Base-by-base conservation (phyloP, 2,888 invertebrate species). In the Empis stercorea region DNA sequence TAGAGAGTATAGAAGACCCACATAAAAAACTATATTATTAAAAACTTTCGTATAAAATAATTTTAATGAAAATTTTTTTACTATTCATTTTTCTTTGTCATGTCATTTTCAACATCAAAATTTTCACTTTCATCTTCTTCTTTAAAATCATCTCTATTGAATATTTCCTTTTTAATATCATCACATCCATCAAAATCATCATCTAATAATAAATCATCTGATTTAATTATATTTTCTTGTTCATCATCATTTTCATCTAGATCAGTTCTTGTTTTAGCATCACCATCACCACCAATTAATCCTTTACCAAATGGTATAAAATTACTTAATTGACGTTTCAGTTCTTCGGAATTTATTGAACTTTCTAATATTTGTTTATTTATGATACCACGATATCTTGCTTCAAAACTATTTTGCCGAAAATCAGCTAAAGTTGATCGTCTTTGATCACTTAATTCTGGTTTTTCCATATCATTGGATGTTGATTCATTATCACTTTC, bases 291-390 rank as follows among this genome's bases (percentile, higher is more conserved):
- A 13, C 13, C n/a, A n/a, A 5, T 13, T 4, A 57, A 43, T 42
- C 56, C 58, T 10, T 61, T 56, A n/a, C 60, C 56, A 46, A 61
- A 60, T 1, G 83, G 82, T 70, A 84, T 78, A 59, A 83, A 84
- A 47, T 82, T 82, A 59, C 84, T 82, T 11, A 84, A 72, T 60
- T 87, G 84, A 44, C 79, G 72, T 58, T 79, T 78, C 34, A 73
- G 59, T 52, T 62, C 62, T 45, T 68, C 70, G 49, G 62, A 61
- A 50, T 70, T 71, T 36, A 67, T 64, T 50, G 60, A 63, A 4
- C 59, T 67, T 52, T 69, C 66, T 57, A 68, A 58, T 51, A 70
- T 68, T 52, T 68, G 64, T 45, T 62, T 62, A 51, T 65, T 60
- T 30, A 70, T 70, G 13, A 70, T 62, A 45, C 56, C 58, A 41